Percentiles rank a stretch among this genome's conserved stretches.
These are phyloP conservation scores for Gymnoscopelus braueri DNA, from an alignment of 2,797 vertebrate species.

Conservation along the genomic window DNA sequence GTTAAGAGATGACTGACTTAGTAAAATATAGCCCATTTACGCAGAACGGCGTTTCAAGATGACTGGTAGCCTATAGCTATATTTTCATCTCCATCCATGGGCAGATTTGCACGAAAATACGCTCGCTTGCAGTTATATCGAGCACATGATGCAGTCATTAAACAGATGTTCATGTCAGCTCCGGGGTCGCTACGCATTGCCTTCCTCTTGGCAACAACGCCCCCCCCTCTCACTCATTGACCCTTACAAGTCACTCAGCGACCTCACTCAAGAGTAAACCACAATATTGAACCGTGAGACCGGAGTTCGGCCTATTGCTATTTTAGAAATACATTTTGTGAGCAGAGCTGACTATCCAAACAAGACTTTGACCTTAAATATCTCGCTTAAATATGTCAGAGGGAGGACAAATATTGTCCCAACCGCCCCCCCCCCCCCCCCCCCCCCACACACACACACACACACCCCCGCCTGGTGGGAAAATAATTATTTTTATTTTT, in stretches of 20 bases:
- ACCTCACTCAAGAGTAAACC: slow-evolving; percentile 60
- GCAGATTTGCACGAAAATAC: slow-evolving; percentile 45
- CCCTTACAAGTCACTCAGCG: slow-evolving; percentile 57
- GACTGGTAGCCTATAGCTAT: neutral
- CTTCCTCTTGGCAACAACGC: slow-evolving; percentile 40
- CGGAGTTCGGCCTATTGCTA: slow-evolving; percentile 59
- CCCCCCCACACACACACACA: too few relatives aligned
- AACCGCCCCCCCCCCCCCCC: neutral
- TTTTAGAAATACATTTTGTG: slow-evolving; percentile 66
- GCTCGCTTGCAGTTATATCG: slow-evolving; percentile 31
- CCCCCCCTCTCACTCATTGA: slow-evolving; percentile 44
- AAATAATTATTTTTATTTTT: slow-evolving; percentile 45
- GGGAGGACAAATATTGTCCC: slow-evolving; percentile 54
- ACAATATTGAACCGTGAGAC: slow-evolving; percentile 70
- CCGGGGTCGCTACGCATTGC: slow-evolving; percentile 28
- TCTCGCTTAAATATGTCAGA: slow-evolving; percentile 61
- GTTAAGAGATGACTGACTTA: too few relatives aligned
- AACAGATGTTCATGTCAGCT: slow-evolving; percentile 68
- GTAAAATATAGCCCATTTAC: too few relatives aligned
- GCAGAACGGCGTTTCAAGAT: neutral
- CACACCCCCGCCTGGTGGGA: slow-evolving; percentile 53
- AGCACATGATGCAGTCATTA: slow-evolving; percentile 55
- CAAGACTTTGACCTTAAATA: slow-evolving; percentile 72
- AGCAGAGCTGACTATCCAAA: slow-evolving; percentile 59
- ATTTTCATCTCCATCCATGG: slow-evolving; percentile 17